Base-by-base conservation (phyloP, 2,797 vertebrate species). In the Takifugu ocellatus region DNA sequence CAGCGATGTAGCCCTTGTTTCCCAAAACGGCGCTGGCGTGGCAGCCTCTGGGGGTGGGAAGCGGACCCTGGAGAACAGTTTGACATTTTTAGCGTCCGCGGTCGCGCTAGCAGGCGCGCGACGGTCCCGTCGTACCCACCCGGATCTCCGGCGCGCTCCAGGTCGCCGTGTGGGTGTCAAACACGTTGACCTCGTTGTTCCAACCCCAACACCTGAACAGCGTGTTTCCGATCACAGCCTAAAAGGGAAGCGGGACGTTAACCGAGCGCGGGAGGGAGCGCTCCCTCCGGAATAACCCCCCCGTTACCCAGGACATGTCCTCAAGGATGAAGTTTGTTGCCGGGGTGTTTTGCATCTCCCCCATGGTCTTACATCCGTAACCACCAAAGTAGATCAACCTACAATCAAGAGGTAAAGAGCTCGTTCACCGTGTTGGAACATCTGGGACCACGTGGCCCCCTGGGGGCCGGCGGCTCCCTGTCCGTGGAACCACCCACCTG, bases 321-420 rank as follows among this genome's bases (percentile, higher is more conserved):
- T 97, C 93, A 66, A 97, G 82, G 48, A 93, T 79, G 66, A 99
- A 99, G 78, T 83, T 89, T 0, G 75, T 66, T 0, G 77, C 90
- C 0, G 75, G 66, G 0, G 71, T 83, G 61, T 94, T 80, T 81
- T 43, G 90, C 72, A 94, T 89, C 60, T 98, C 94, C 14, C 56
- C 87, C 2, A 93, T 84, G 46, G 93, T 96, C 79, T 97, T 95
- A 63, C 92, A 96, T 50, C 95, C 95, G 58, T 99, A 99, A 1
- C 96, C 96, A 44, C 96, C 96, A 73, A 98, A 99, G 89, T 95
- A 98, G 77, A 98, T 92, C 16, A 99, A 80, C 64, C 96, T 98
- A 10, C 10, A 2, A 10, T 7, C 1, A 14, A 67, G 39, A 36
- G 2, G 27, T 1, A 11, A 0, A 14, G 1, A 21, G 2, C 3